Evolutionary conservation across 2,797 vertebrate genomes (phyloP).

Genomic region (Ptychobarbus kaznakovi): DNA sequence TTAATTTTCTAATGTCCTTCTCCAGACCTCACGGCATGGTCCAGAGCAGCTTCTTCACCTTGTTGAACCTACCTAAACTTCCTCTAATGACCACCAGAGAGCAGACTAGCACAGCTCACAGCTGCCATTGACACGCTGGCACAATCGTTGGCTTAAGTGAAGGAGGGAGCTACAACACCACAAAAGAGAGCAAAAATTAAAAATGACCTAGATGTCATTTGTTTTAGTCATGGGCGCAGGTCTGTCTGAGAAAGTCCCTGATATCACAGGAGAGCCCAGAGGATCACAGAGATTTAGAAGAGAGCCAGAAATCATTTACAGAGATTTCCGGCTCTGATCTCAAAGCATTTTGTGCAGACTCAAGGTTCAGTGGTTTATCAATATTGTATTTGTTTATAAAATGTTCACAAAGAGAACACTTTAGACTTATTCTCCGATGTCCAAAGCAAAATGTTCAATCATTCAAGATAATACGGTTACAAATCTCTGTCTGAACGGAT

Average conservation of each 20-base stretch:
- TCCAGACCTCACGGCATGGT: not conserved
- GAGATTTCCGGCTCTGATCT: slow-evolving; percentile 7
- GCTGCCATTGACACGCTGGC: not conserved
- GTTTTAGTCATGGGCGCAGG: slow-evolving; percentile 25
- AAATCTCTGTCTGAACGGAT: not conserved
- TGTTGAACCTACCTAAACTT: not conserved
- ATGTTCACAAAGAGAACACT: not conserved
- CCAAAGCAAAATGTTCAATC: slow-evolving; percentile 1
- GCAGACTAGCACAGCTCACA: slow-evolving; percentile 73
- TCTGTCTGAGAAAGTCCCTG: slow-evolving; percentile 45
- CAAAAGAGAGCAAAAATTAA: not conserved
- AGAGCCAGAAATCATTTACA: slow-evolving; percentile 15
- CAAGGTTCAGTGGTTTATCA: slow-evolving; percentile 17
- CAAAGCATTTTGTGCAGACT: slow-evolving; percentile 15
- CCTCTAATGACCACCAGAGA: slow-evolving; percentile 68
- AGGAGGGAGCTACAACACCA: not conserved
- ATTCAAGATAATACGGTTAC: not conserved
- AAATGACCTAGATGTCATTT: slow-evolving; percentile 24
- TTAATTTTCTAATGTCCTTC: not conserved
- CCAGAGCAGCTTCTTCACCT: not conserved
- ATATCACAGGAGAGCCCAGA: slow-evolving; percentile 35
- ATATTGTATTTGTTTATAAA: slow-evolving; percentile 23
- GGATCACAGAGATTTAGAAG: slow-evolving; percentile 23
- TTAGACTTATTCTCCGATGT: not conserved
- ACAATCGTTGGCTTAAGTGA: not conserved